Conservation (phyloP, 1,140 invertebrate genomes). For the Diachasmimorpha longicaudata region DNA sequence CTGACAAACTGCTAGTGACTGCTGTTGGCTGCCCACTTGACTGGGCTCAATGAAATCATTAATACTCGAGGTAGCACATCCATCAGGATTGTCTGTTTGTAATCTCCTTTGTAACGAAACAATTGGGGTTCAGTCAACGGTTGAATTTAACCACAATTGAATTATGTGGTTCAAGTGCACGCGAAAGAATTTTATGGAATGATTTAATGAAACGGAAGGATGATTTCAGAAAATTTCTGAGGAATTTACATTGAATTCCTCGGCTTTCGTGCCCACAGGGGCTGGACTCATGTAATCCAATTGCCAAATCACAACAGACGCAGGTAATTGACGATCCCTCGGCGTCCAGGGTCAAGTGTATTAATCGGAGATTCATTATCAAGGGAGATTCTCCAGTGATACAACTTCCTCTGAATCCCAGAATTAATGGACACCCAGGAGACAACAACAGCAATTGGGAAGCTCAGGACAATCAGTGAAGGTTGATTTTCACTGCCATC, state of each 20-base stretch:
- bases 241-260: too few species aligned
- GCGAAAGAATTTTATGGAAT: too few species aligned
- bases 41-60: background rate
- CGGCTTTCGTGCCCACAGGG: too few species aligned
- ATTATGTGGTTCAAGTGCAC: too few species aligned
- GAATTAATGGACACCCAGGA: background rate
- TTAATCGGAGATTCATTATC: background rate
- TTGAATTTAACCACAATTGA: too few species aligned
- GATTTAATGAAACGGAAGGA: too few species aligned
- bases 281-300: too few species aligned
- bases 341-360: background rate
- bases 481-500: background rate
- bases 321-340: background rate
- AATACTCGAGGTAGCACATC: background rate
- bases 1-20: conserved; percentile 2
- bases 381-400: background rate
- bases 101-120: background rate
- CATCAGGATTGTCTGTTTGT: background rate
- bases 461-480: background rate
- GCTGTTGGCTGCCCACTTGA: background rate
- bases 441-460: background rate
- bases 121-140: background rate
- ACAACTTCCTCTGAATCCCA: background rate
- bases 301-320: too few species aligned
- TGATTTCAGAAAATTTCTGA: too few species aligned